Conservation (phyloP, 2,113 vertebrate species). For the Corvus moneduloides region DNA sequence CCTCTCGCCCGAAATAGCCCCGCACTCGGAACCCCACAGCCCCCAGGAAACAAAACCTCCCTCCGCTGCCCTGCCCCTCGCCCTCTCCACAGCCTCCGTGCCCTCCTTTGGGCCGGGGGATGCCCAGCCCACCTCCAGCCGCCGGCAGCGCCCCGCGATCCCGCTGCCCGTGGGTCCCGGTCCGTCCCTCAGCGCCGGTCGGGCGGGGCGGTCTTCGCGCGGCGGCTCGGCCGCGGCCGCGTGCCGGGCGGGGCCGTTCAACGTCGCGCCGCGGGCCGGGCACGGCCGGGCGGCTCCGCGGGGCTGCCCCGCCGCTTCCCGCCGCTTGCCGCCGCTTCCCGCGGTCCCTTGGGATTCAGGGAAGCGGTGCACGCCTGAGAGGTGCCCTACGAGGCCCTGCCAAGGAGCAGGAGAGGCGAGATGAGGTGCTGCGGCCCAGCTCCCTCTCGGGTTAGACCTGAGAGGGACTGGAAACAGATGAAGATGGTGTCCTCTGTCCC, state of each 20-base stretch:
- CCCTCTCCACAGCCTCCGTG: not conserved
- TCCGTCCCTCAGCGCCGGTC: not conserved
- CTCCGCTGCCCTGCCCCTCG: not conserved
- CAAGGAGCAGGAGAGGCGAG: not conserved
- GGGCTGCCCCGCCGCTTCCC: not conserved
- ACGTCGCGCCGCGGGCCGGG: not conserved
- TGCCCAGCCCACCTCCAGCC: not conserved
- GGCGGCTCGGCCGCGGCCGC: not conserved
- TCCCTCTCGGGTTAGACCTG: too few relatives aligned
- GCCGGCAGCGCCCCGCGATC: not conserved
- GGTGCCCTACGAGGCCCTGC: too few relatives aligned
- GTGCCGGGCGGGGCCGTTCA: not conserved
- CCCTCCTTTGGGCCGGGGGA: not conserved
- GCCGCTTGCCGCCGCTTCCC: too few relatives aligned
- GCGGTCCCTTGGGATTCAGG: too few relatives aligned
- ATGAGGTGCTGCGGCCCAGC: not conserved
- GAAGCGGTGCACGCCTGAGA: rapidly evolving
- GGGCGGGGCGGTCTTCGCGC: not conserved
- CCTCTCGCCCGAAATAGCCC: too few relatives aligned
- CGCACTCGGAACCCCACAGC: rapidly evolving
- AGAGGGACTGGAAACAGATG: not conserved
- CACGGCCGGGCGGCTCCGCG: not conserved
- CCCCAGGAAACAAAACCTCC: rapidly evolving
- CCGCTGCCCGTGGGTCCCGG: not conserved
- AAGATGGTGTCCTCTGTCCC: not conserved